Evolutionary conservation across 37 sponge, comb jelly and placozoan species (phyloP).

Genomic region (Crambe crambe): DNA sequence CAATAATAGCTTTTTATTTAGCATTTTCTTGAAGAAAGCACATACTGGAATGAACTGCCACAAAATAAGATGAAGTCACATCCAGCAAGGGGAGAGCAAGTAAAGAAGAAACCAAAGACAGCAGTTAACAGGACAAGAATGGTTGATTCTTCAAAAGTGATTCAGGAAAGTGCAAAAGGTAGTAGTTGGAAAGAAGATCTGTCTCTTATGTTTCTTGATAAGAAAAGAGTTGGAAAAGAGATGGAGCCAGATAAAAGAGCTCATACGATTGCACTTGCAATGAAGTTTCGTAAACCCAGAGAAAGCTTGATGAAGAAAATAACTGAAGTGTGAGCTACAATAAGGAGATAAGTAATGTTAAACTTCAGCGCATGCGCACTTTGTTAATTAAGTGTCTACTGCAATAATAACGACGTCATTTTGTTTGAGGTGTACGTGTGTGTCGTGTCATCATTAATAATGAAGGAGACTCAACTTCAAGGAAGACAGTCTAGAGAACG

Average conservation of each 20-base stretch:
- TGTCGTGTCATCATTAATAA: no score
- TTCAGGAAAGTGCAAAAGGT: neutral
- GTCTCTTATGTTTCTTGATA: neutral
- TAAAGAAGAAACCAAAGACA: neutral
- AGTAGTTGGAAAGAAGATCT: neutral
- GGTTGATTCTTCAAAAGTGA: no score
- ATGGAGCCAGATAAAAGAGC: neutral
- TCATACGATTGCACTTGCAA: neutral
- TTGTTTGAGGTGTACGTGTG: no score
- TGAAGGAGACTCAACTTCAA: no score
- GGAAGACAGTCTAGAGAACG: no score
- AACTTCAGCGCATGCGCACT: no score
- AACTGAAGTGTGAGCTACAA: neutral
- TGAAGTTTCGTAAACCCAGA: neutral
- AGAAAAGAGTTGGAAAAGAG: neutral
- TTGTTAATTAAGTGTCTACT: no score
- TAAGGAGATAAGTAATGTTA: no score
- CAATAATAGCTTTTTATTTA: no score
- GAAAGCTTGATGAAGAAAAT: neutral
- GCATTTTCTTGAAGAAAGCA: no score
- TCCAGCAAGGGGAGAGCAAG: neutral
- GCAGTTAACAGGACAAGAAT: neutral
- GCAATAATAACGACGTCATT: no score
- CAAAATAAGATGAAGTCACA: neutral
- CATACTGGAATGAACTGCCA: slow-evolving; percentile 39